Conservation (phyloP, 1,140 invertebrate genomes). For the Helicoverpa armigera region DNA sequence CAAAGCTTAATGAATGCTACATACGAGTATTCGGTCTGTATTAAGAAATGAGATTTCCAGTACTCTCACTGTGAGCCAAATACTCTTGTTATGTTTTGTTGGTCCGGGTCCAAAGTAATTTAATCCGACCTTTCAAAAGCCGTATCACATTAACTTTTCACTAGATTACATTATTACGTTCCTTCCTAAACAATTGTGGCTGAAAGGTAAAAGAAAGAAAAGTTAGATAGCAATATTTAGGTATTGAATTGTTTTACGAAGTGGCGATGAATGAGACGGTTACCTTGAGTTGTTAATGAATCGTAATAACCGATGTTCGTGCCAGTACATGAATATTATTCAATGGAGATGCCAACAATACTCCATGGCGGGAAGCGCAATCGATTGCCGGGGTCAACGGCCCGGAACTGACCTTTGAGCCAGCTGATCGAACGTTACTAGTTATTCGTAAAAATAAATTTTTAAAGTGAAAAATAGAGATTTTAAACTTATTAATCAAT, state of each 20-base stretch:
- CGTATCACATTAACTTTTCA: neutral
- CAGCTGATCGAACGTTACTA: slow-evolving; percentile 77
- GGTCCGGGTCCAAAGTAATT: neutral
- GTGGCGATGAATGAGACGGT: slow-evolving; percentile 31
- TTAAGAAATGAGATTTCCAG: slow-evolving; percentile 26
- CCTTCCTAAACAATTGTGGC: too few species aligned
- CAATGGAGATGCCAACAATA: slow-evolving; percentile 72
- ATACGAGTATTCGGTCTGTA: slow-evolving; percentile 22
- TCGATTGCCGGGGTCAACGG: slow-evolving; percentile 82
- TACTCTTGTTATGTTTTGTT: slow-evolving; percentile 14
- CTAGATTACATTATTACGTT: neutral
- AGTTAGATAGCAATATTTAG: neutral
- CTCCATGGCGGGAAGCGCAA: slow-evolving; percentile 75
- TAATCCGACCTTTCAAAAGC: neutral
- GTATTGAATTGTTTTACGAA: slow-evolving; percentile 17
- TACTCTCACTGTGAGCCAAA: neutral
- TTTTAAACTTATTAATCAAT: too few species aligned
- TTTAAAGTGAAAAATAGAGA: neutral
- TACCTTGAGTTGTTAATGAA: slow-evolving; percentile 43
- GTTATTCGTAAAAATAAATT: slow-evolving; percentile 41
- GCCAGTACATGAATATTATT: slow-evolving; percentile 60
- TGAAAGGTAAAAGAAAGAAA: neutral
- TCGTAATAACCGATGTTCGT: slow-evolving; percentile 32
- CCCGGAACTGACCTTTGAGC: slow-evolving; percentile 83
- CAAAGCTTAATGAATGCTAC: slow-evolving; percentile 41